These are phyloP conservation scores for Meganola albula DNA, from an alignment of 2,888 invertebrate genomes.

Conservation along the genomic window DNA sequence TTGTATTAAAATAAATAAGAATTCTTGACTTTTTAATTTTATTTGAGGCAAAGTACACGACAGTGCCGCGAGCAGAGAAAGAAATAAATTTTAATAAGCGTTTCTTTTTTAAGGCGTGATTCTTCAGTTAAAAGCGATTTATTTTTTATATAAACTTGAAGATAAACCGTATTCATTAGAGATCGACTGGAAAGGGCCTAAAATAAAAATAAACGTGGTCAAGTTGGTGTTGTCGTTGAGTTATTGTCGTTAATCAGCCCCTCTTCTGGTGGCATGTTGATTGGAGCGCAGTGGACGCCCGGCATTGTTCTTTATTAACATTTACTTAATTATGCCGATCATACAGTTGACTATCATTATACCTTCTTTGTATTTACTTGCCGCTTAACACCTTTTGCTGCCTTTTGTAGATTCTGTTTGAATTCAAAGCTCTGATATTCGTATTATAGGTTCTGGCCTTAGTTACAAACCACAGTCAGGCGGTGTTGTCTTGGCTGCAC, in stretches of 20 bases:
- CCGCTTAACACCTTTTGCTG: constrained; percentile 26
- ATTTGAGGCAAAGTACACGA: constrained; percentile 74
- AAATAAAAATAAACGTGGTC: constrained; percentile 71
- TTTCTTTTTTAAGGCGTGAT: constrained; percentile 78
- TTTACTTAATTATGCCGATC: constrained; percentile 52
- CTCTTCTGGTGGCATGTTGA: constrained; percentile 60
- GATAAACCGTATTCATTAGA: constrained; percentile 78
- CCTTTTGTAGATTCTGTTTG: no score
- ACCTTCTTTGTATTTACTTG: constrained; percentile 30
- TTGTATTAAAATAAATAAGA: constrained; percentile 79
- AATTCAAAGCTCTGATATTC: no score
- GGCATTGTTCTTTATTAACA: constrained; percentile 59
- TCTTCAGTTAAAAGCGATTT: constrained; percentile 77
- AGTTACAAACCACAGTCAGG: no score
- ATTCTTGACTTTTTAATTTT: constrained; percentile 78
- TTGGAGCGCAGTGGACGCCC: constrained; percentile 44
- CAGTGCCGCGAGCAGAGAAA: constrained; percentile 72
- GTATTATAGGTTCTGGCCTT: no score
- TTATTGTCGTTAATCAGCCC: constrained; percentile 73
- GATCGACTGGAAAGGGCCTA: constrained; percentile 73
- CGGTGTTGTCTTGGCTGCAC: no score
- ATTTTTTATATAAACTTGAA: constrained; percentile 76
- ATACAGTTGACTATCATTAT: no score
- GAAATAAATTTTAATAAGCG: constrained; percentile 79
- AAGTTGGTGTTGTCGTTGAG: constrained; percentile 69